phyloP scores from a whole-genome alignment of 2,113 vertebrate genomes.

The Sinocyclocheilus maitianheensis region DNA sequence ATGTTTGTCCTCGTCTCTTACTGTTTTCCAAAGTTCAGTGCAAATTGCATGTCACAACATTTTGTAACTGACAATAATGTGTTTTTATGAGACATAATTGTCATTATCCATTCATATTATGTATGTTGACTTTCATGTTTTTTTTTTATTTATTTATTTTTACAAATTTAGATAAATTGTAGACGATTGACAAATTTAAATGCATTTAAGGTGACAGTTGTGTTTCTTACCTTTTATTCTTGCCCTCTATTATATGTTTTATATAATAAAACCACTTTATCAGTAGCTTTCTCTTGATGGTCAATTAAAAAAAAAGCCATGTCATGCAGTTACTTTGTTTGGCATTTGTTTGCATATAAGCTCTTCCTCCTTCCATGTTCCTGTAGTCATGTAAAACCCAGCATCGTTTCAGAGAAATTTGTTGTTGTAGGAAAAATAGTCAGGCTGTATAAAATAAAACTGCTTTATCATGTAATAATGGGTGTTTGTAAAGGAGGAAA shows the following conservation, averaged over 20 bases:
- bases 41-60: neutral
- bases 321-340: neutral
- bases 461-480: neutral
- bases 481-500: too few relatives aligned
- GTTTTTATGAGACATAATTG: neutral
- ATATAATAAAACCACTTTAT: neutral
- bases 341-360: neutral
- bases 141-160: neutral
- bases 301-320: neutral
- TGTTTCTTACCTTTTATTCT: neutral
- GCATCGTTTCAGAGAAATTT: neutral
- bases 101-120: neutral
- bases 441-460: neutral
- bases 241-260: too few relatives aligned
- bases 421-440: neutral
- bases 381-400: neutral
- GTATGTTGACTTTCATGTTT: neutral
- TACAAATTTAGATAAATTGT: neutral
- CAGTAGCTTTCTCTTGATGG: neutral
- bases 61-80: neutral
- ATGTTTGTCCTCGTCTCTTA: neutral
- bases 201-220: neutral
- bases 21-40: neutral
- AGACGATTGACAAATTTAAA: neutral
- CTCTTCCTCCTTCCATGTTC: constrained; percentile 3